Evolutionary conservation across 2,113 vertebrate species (phyloP).

Genomic region (Aldabrachelys gigantea): DNA sequence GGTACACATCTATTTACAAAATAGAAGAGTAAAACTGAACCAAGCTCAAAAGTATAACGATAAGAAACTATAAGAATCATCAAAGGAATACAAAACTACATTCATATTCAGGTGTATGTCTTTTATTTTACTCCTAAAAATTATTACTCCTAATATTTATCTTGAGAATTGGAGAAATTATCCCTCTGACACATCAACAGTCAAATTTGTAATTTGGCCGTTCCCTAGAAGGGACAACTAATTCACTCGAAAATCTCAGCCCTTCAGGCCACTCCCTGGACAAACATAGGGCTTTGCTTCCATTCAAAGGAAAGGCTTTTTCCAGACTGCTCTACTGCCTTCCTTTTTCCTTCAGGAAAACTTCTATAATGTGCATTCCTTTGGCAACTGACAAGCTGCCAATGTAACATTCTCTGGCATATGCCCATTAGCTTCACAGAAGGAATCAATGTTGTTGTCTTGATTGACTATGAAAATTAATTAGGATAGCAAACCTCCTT

Average conservation of each 20-base stretch:
- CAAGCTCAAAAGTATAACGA: neutral
- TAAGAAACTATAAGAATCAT: neutral
- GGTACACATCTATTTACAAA: neutral
- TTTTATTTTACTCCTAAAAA: neutral
- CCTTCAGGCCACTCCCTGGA: neutral
- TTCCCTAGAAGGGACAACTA: neutral
- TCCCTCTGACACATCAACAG: neutral
- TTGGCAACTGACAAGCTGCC: neutral
- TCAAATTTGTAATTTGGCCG: neutral
- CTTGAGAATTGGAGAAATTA: neutral
- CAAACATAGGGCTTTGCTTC: conserved; percentile 23
- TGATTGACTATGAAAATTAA: conserved; percentile 26
- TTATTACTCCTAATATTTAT: too few species aligned
- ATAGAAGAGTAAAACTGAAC: neutral
- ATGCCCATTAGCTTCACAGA: conserved; percentile 9
- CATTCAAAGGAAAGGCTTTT: conserved; percentile 22
- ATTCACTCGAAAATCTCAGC: neutral
- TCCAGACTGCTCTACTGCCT: neutral
- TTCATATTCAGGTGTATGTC: conserved; percentile 4
- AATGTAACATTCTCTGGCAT: conserved; percentile 17
- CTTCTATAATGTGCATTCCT: fast-evolving
- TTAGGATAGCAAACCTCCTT: neutral
- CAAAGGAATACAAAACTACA: neutral
- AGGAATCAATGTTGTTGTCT: conserved; percentile 3
- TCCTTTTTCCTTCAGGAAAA: conserved; percentile 10